Evolutionary conservation across 2,888 invertebrate genomes (phyloP), one percentile per base, ranked within the genome.

Genomic region (Pammene aurita): DNA sequence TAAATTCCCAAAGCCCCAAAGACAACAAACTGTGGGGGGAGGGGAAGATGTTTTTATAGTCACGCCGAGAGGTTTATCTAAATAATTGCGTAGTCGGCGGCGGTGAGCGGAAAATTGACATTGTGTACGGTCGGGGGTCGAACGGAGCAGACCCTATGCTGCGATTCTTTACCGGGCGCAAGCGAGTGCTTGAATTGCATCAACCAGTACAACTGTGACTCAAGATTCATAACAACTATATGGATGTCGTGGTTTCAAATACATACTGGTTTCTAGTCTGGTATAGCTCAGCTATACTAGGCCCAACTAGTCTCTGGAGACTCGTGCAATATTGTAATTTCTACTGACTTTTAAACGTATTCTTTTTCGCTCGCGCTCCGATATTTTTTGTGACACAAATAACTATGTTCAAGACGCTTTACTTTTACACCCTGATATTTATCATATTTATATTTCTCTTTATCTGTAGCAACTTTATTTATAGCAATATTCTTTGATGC

Each of bases 51-150:
- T 91, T 92, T 92, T 92, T 91, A 90, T 89, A 90, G 90, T 90
- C 88, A 89, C 89, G 90, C 88, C 88, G 89, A 90, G 90, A 91
- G 91, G 91, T 92, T 92, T 92, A 92, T 91, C 92, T 92, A 91
- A 92, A 92, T 92, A 92, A 92, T 92, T 92, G 92, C 88, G 86
- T 87, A 90, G 88, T 89, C 89, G 89, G 89, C 87, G 92, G 90
- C 92, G 90, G 89, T 82, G 88, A 90, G 86, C 92, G 92, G 90
- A 92, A 92, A 92, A 92, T 92, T 92, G 92, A 87, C 87, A 87
- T 88, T 84, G 85, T 84, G 83, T 83, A 78, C 80, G 80, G 76
- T 55, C 57, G 41, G 44, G 62, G 62, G 18, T 62, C 62, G 62
- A 62, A 41, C 55, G 41, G 34, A 50, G 16, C 26, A 50, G 54